Evolutionary conservation across 2,113 vertebrate genomes (phyloP), one percentile per base, ranked within the genome.

Genomic region (Esox niger): DNA sequence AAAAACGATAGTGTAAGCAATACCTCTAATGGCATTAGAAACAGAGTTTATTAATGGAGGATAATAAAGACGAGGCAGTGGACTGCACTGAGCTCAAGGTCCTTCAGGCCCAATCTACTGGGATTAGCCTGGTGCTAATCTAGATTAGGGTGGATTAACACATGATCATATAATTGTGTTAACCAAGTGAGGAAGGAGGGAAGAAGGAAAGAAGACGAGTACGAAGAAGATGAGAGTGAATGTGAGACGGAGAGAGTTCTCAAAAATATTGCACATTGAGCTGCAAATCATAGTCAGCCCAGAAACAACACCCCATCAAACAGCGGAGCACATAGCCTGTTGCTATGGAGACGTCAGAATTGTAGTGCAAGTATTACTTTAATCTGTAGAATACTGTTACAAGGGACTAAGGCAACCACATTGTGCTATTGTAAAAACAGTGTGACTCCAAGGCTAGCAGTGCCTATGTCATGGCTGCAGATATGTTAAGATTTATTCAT

Each of bases 311-410:
- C 76, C 80, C 68, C n/a, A n/a, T n/a, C n/a, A n/a, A n/a, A n/a
- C n/a, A n/a, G 78, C 81, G 86, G 84, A 82, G 66, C 69, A 6
- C 83, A 87, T 82, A 83, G 88, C 83, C 84, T 88, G 91, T 93
- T 93, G 87, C 91, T 84, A 91, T 92, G 87, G 90, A 76, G 92
- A 93, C 89, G 70, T 87, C 88, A 90, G 90, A 84, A 88, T 89
- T 11, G 84, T 74, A 4, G 13, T 43, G 13, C 38, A 79, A 77
- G 75, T 82, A 79, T 81, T 73, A 78, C 86, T 90, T 89, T 90
- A 89, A 93, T 92, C 85, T 75, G 67, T 78, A 78, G 88, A 89
- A 90, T 84, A 76, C 86, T 87, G 86, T 87, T 89, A 87, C 86
- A n/a, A n/a, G n/a, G n/a, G 85, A 81, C 80, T 87, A 83, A 75